A percentile compares a stretch with the other conserved stretches of the same genome.
Conservation (phyloP, 1,140 invertebrate species). For the Sesamia nonagrioides region DNA sequence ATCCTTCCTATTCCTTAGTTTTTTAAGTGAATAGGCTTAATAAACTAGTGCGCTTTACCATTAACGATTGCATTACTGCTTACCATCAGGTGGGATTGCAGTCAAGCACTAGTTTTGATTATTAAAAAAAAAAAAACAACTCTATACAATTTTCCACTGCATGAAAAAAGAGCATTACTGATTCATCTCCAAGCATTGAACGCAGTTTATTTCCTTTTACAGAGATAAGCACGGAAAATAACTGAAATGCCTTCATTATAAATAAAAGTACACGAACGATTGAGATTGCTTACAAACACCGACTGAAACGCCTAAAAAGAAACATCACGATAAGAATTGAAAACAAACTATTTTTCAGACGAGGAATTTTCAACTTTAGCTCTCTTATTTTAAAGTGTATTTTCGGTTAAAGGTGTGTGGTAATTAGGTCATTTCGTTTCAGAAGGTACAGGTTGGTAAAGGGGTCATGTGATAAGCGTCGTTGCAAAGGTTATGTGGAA, state of each 20-base stretch:
- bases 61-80: too few species aligned
- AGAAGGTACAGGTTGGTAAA: constrained; percentile 68
- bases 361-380: constrained; percentile 48
- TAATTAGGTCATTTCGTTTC: constrained; percentile 24
- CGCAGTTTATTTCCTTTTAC: constrained; percentile 36
- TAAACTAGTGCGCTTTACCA: too few species aligned
- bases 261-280: constrained; percentile 53
- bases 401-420: constrained; percentile 31
- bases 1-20: too few species aligned
- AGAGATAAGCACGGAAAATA: constrained; percentile 24
- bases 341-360: constrained; percentile 51
- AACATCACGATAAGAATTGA: constrained; percentile 70
- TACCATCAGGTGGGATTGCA: too few species aligned
- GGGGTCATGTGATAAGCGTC: constrained; percentile 80
- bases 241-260: neutral
- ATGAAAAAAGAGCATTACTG: neutral
- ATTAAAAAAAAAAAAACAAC: too few species aligned
- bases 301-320: constrained; percentile 71
- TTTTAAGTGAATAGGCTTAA: too few species aligned
- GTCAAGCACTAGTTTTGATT: too few species aligned
- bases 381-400: constrained; percentile 10
- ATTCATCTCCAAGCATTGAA: neutral
- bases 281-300: constrained; percentile 58
- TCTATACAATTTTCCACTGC: neutral
- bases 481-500: constrained; percentile 75